These are phyloP conservation scores for Labroides dimidiatus DNA, from an alignment of 2,797 vertebrate genomes.

Conservation along the genomic window DNA sequence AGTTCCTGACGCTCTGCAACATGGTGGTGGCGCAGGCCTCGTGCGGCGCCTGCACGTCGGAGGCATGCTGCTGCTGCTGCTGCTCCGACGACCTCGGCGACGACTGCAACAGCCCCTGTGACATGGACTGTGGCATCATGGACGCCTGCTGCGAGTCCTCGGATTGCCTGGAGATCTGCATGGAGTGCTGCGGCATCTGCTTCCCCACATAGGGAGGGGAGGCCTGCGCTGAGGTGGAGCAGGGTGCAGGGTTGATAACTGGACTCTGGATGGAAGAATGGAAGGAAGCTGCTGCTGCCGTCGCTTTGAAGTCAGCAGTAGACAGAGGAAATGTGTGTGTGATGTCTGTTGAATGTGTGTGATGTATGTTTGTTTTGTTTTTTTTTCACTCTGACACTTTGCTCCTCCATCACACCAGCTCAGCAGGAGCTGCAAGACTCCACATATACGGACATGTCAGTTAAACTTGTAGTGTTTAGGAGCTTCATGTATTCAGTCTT, in stretches of 20 bases:
- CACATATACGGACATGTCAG: constrained; percentile 54
- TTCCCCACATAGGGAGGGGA: constrained; percentile 87
- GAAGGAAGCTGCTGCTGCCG: constrained; percentile 54
- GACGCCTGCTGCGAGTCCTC: constrained; percentile 98
- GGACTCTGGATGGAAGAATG: constrained; percentile 40
- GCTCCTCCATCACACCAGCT: constrained; percentile 63
- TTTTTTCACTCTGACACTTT: constrained; percentile 60
- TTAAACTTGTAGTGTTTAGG: constrained; percentile 35
- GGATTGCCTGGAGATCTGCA: constrained; percentile 99
- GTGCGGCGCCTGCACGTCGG: constrained; percentile 91
- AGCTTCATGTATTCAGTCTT: constrained; percentile 42
- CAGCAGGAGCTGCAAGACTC: constrained; percentile 47
- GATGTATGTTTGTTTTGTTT: constrained; percentile 22
- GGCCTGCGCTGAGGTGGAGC: background rate
- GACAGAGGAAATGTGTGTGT: constrained; percentile 26
- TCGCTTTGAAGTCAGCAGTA: constrained; percentile 57
- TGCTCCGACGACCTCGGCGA: constrained; percentile 93
- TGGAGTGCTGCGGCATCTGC: constrained; percentile 99
- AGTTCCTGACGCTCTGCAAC: constrained; percentile 97
- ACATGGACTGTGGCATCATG: constrained; percentile 98
- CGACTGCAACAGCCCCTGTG: constrained; percentile 95
- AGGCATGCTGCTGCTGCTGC: constrained; percentile 96
- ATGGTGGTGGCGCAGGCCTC: constrained; percentile 94
- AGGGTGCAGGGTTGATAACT: constrained; percentile 17
- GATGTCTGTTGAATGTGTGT: constrained; percentile 30